Base-by-base conservation (phyloP, 2,113 vertebrate genomes). In the Falco punctatus region DNA sequence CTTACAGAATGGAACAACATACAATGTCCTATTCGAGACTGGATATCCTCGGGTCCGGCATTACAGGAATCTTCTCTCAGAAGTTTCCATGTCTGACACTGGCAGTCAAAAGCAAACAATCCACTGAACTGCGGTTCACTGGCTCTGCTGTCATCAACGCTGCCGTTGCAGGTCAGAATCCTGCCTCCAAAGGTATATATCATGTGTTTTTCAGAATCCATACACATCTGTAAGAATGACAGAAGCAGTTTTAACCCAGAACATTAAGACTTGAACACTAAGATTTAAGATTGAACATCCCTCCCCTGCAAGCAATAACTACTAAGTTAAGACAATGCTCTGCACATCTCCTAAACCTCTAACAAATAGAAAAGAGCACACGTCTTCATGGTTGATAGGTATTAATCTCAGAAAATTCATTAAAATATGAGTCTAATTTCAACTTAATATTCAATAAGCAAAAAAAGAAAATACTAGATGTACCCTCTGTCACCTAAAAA, bases 131-230 rank as follows among this genome's bases (percentile, higher is more conserved):
- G 99, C 0, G 99, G 99, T 88, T 99, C 99, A 2, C 99, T 99
- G 59, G 99, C 99, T 93, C 99, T 98, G 81, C 99, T 99, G 97
- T 99, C 99, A 6, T 99, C 99, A 70, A 99, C 98, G 0, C 98
- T 99, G 95, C 99, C 99, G 8, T 99, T 99, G 84, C 99, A 99
- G 1, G 99, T 99, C 97, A 99, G 98, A 95, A 99, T 99, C 42
- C 99, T 98, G 9, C 99, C 99, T 5, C 99, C 99, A 18, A 99
- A 99, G 2, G 99, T 99, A 96, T 99, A 99, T 94, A 99, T 99
- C 99, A 99, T 99, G 96, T 99, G 99, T 94, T 99, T 99, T 96
- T 99, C 99, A 4, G 99, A 99, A 98, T 99, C 99, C 99, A 99
- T 99, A 92, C 99, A 99, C 99, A 99, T 99, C 99, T 99, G 97